phyloP scores from a whole-genome alignment of 2,888 invertebrate genomes.

The Orthosia gothica region DNA sequence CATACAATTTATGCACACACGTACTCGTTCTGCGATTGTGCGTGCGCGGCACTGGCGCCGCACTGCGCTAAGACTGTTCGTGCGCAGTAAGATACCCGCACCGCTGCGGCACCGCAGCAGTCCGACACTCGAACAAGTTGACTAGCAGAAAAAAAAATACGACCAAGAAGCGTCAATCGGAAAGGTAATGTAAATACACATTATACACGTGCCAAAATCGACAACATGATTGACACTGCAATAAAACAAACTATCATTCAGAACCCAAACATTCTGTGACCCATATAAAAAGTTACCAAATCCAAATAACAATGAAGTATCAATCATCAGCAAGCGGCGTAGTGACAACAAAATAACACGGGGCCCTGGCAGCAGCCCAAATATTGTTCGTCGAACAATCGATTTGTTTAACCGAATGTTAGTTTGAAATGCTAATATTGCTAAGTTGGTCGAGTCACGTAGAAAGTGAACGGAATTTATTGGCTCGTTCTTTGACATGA shows the following conservation, averaged over 20 bases:
- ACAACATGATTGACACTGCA: conserved; percentile 30
- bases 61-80: too few species aligned
- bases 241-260: conserved; percentile 26
- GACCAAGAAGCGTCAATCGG: neutral
- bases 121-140: neutral
- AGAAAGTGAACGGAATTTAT: conserved; percentile 65
- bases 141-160: neutral
- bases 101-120: too few species aligned
- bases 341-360: conserved; percentile 65
- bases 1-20: too few species aligned
- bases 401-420: conserved; percentile 58
- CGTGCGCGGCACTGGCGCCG: too few species aligned
- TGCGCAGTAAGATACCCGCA: too few species aligned
- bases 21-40: too few species aligned
- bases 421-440: conserved; percentile 40
- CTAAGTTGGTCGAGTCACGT: conserved; percentile 57
- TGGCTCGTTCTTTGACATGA: conserved; percentile 45
- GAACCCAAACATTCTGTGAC: conserved; percentile 55
- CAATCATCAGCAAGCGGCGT: conserved; percentile 54
- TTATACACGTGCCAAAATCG: conserved; percentile 6
- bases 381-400: conserved; percentile 65
- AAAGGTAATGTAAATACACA: neutral
- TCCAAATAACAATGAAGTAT: conserved; percentile 60
- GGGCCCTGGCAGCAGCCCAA: conserved; percentile 62
- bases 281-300: conserved; percentile 63